These are phyloP conservation scores for Lepidostoma basale DNA, from an alignment of 1,140 invertebrate species.

Conservation along the genomic window DNA sequence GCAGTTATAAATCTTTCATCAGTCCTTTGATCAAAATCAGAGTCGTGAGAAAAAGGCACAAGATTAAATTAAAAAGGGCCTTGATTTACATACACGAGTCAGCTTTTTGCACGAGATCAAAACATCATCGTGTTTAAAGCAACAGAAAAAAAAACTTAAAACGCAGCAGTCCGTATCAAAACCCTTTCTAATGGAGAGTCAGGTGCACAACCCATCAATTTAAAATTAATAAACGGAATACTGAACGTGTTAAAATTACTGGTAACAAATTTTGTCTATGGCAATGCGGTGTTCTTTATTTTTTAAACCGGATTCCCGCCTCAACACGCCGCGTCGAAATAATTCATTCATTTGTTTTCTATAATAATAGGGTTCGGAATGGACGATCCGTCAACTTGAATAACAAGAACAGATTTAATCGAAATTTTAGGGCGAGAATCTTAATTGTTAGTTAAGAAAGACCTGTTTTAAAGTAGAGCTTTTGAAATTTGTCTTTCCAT, in stretches of 20 bases:
- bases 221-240: conserved; percentile 12
- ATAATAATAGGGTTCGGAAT: conserved; percentile 7
- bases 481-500: not conserved
- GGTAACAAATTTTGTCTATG: conserved; percentile 5
- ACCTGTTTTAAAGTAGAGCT: not conserved
- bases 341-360: conserved; percentile 24
- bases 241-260: conserved; percentile 12
- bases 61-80: no score
- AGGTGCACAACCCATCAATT: conserved; percentile 14
- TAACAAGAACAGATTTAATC: conserved; percentile 7
- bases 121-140: no score
- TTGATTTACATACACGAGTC: no score
- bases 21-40: no score
- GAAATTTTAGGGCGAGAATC: not conserved
- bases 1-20: no score
- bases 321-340: conserved; percentile 3
- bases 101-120: no score
- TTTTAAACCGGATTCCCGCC: conserved; percentile 11
- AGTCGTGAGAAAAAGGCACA: no score
- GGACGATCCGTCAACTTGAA: conserved; percentile 21
- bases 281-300: not conserved
- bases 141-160: no score
- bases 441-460: not conserved
- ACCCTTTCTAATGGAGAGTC: no score
- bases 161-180: no score